These are phyloP conservation scores for Rhodinocichla rosea DNA, from an alignment of 2,113 vertebrate species.

Conservation along the genomic window DNA sequence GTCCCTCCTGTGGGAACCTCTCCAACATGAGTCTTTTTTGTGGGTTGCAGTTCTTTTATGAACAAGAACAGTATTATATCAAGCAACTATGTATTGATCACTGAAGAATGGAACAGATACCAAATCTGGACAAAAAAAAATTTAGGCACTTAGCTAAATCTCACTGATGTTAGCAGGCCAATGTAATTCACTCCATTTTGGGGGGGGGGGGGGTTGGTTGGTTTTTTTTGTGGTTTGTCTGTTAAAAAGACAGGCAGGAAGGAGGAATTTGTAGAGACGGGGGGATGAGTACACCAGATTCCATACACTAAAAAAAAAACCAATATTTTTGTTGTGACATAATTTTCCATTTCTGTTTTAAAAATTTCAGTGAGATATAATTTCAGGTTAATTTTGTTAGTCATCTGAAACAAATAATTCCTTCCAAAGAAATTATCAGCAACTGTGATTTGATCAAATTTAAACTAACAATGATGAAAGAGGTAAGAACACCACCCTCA, in stretches of 20 bases:
- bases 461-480: neutral
- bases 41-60: neutral
- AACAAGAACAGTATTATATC: neutral
- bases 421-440: neutral
- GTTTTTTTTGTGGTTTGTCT: no score
- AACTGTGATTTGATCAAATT: neutral
- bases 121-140: neutral
- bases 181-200: neutral
- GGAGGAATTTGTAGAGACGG: neutral
- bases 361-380: neutral
- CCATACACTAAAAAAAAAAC: neutral
- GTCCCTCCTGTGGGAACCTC: rapidly evolving
- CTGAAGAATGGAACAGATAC: neutral
- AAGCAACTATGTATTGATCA: neutral
- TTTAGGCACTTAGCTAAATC: neutral
- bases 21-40: rapidly evolving
- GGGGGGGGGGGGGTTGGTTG: no score
- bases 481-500: neutral
- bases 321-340: neutral
- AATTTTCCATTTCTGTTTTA: neutral
- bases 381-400: neutral
- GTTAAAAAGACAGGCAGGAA: neutral
- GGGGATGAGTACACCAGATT: neutral
- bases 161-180: neutral
- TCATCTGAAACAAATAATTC: neutral